A percentile compares a stretch with the other conserved stretches of the same genome.
These are phyloP conservation scores for Hirtodrosophila alboralis DNA, from an alignment of 2,888 invertebrate genomes.

Conservation along the genomic window DNA sequence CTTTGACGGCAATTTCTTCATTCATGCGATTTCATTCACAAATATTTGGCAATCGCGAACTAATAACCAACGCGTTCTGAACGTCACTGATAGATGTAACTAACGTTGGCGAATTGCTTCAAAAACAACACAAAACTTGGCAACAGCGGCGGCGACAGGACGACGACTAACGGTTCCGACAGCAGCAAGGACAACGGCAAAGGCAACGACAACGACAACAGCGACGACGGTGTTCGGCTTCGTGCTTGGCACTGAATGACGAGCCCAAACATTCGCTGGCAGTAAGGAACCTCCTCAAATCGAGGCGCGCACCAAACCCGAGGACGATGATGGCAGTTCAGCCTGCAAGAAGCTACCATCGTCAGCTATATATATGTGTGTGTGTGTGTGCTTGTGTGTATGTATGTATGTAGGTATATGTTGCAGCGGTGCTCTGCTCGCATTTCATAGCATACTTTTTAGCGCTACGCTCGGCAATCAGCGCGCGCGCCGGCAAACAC, in stretches of 20 bases:
- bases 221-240: slow-evolving; percentile 63
- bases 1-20: slow-evolving; percentile 17
- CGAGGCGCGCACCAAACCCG: slow-evolving; percentile 51
- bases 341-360: slow-evolving; percentile 71
- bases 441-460: slow-evolving; percentile 52
- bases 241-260: slow-evolving; percentile 66
- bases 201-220: slow-evolving; percentile 23
- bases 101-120: slow-evolving; percentile 39
- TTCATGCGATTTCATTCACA: slow-evolving; percentile 50
- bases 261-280: slow-evolving; percentile 47
- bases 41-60: slow-evolving; percentile 42
- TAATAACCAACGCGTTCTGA: slow-evolving; percentile 50
- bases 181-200: slow-evolving; percentile 8
- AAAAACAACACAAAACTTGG: slow-evolving; percentile 35
- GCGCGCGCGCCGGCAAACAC: slow-evolving; percentile 37
- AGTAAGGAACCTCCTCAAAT: slow-evolving; percentile 42
- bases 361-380: slow-evolving; percentile 7
- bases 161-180: slow-evolving; percentile 40
- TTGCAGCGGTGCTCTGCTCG: slow-evolving; percentile 45
- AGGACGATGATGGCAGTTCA: slow-evolving; percentile 72
- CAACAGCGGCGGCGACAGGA: slow-evolving; percentile 45
- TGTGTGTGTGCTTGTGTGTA: slow-evolving; percentile 1
- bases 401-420: slow-evolving; percentile 13
- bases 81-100: slow-evolving; percentile 59
- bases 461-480: slow-evolving; percentile 43